Evolutionary conservation across 2,888 invertebrate genomes (phyloP).

Genomic region (Ophion slaviceki): DNA sequence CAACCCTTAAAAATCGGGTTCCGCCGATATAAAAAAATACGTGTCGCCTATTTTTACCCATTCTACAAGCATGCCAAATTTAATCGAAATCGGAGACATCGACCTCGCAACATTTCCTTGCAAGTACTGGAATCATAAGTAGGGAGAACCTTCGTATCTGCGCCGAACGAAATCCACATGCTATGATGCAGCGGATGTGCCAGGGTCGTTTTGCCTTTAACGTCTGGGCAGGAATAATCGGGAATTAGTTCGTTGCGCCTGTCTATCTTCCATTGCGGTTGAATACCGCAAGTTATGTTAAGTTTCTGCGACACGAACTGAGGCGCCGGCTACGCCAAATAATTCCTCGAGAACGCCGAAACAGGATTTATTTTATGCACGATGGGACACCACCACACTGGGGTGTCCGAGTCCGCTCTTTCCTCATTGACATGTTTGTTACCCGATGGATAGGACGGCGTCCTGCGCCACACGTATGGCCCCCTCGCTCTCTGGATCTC

Average conservation of each 20-base stretch:
- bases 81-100: no score
- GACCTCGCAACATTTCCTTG: no score
- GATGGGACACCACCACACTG: no score
- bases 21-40: no score
- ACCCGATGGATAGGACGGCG: constrained; percentile 71
- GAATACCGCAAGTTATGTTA: constrained; percentile 56
- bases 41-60: no score
- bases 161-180: constrained; percentile 63
- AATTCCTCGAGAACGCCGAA: no score
- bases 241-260: constrained; percentile 56
- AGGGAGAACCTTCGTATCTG: constrained; percentile 63
- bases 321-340: constrained; percentile 28
- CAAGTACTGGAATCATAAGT: constrained; percentile 59
- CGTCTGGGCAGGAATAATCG: constrained; percentile 66
- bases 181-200: constrained; percentile 51
- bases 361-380: no score
- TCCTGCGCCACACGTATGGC: constrained; percentile 67
- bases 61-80: no score
- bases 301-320: constrained; percentile 60
- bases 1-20: no score
- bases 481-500: constrained; percentile 70
- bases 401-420: constrained; percentile 56
- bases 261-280: constrained; percentile 63
- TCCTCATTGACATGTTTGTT: constrained; percentile 63
- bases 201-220: constrained; percentile 67